Base-by-base conservation (phyloP, 1,140 invertebrate genomes). In the Patella vulgata region DNA sequence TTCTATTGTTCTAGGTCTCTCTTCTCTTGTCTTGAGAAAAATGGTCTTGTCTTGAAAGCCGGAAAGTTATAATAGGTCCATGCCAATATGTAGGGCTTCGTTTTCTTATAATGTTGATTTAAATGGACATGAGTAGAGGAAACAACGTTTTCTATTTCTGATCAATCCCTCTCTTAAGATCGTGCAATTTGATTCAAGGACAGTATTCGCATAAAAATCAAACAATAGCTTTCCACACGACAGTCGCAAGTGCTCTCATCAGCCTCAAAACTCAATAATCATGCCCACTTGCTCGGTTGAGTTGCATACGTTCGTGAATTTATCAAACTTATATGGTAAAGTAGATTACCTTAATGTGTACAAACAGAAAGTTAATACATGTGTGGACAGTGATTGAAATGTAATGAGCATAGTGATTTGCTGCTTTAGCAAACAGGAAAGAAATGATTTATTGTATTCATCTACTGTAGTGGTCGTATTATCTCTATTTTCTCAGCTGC, bases 271-370 rank as follows among this genome's bases (percentile, higher is more conserved):
- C 33, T 54, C 52, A 54, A 54, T 54, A 54, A 54, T 30, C 33
- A 14, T 19, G 31, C 36, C 52, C 23, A n/a, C 21, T 36, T 40
- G 33, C 31, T 39, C n/a, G 52, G 52, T 54, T 36, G n/a, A 40
- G 52, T 54, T 54, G 52, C 52, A 54, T 21, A 54, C 39, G 52
- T 54, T 33, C 52, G 33, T 54, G 52, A 54, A 54, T 54, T 54
- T 54, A 33, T 40, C 31, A 40, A 40, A 54, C 14, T 54, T 52
- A 9, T 23, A 12, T 8, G 19, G 27, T 50, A 12, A 28, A 50
- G 25, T 25, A 17, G 47, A 50, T 50, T 50, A 50, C 47, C 21
- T 23, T 12, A 12, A 50, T 12, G 21, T 50, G 21, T 27, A 14
- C 25, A 19, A 50, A 50, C 27, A 27, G 25, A 50, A 50, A 50